These are phyloP conservation scores for Agonopterix arenella DNA, from an alignment of 2,888 invertebrate genomes.

Conservation along the genomic window DNA sequence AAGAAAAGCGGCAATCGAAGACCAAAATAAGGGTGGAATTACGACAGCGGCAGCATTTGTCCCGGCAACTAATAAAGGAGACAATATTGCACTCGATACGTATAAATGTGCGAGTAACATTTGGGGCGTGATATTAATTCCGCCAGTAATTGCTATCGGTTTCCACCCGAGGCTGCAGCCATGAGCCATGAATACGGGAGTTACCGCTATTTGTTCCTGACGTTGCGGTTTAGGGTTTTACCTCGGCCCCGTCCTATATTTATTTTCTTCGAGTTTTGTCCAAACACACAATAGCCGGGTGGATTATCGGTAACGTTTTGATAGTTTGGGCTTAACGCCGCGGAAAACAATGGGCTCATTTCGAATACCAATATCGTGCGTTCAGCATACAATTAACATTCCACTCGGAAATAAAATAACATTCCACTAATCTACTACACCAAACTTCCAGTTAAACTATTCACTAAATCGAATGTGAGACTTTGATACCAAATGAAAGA, in stretches of 20 bases:
- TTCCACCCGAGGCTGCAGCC: conserved; percentile 69
- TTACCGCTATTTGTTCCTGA: conserved; percentile 76
- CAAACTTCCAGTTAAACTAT: no score
- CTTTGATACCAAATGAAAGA: no score
- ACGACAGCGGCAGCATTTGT: conserved; percentile 65
- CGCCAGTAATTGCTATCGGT: conserved; percentile 75
- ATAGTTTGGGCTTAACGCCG: conserved; percentile 43
- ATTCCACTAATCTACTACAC: no score
- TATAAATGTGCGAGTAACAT: conserved; percentile 74
- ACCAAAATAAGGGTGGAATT: conserved; percentile 56
- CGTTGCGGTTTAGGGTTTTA: conserved; percentile 72
- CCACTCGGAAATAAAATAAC: no score
- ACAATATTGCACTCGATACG: conserved; percentile 76
- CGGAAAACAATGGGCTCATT: conserved; percentile 42
- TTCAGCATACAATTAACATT: conserved; percentile 14
- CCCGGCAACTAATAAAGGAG: conserved; percentile 74
- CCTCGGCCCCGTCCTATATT: conserved; percentile 60
- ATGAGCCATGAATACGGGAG: conserved; percentile 74
- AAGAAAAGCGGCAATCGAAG: conserved; percentile 63
- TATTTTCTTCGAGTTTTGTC: conserved; percentile 71
- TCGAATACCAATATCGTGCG: conserved; percentile 36
- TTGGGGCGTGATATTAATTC: conserved; percentile 76
- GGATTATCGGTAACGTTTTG: conserved; percentile 47
- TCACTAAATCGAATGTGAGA: no score
- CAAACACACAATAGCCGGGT: conserved; percentile 51